Percentiles rank a stretch among this genome's conserved stretches.
Conservation (phyloP, 2,797 vertebrate species). For the Agapornis canus region DNA sequence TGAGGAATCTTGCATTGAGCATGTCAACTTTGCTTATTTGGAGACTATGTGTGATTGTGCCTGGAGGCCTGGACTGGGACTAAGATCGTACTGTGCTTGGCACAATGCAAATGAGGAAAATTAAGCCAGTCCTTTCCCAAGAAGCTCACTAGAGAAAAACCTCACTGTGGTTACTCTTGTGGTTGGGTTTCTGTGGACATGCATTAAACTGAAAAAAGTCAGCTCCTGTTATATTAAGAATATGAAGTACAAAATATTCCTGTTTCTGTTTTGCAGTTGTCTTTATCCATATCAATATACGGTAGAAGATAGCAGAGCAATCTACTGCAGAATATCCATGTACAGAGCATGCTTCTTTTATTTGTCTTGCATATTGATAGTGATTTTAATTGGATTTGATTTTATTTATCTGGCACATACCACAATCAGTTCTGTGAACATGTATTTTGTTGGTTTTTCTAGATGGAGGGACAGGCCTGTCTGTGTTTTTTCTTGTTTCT, state of each 20-base stretch:
- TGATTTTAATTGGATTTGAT: background rate
- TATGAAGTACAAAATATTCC: background rate
- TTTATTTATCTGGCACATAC: background rate
- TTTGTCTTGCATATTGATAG: background rate
- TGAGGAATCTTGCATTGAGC: background rate
- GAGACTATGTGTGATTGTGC: background rate
- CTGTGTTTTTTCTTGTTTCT: background rate
- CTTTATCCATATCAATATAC: background rate
- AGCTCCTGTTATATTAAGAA: background rate
- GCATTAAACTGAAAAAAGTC: background rate
- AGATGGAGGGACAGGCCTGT: background rate
- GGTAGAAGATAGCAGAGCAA: background rate
- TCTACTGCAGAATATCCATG: background rate
- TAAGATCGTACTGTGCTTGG: background rate
- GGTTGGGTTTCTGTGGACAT: background rate
- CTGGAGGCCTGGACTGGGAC: background rate
- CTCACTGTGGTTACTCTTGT: background rate
- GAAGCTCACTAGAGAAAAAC: background rate
- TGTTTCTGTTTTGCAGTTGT: background rate
- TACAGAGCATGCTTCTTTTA: background rate
- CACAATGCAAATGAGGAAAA: constrained; percentile 1
- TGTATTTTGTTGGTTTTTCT: background rate
- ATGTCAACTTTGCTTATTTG: background rate
- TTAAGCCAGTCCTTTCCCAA: constrained; percentile 8
- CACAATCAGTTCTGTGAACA: background rate